Conservation (phyloP, 2,113 vertebrate species). For the Pitta sordida region DNA sequence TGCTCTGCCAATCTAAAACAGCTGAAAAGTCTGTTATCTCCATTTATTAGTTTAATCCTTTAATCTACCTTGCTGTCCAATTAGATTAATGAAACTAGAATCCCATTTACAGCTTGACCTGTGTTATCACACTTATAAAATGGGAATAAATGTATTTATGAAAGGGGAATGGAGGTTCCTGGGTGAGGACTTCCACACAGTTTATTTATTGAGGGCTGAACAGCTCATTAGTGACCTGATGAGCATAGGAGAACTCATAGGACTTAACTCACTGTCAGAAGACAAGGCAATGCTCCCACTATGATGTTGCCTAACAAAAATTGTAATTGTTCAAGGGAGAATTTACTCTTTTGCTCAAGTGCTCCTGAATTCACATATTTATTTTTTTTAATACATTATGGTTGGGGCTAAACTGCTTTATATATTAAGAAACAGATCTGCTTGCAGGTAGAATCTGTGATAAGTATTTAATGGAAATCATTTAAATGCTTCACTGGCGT, state of each 20-base stretch:
- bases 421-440: constrained; percentile 17
- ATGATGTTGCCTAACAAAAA: constrained; percentile 7
- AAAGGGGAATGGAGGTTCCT: background rate
- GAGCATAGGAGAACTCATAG: background rate
- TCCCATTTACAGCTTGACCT: constrained; percentile 32
- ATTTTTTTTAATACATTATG: background rate
- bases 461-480: constrained; percentile 46
- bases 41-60: constrained; percentile 54
- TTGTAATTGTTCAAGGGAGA: background rate
- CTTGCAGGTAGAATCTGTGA: constrained; percentile 15
- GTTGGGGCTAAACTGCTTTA: constrained; percentile 1
- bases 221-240: constrained; percentile 46
- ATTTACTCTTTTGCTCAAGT: background rate
- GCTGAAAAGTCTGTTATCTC: constrained; percentile 39
- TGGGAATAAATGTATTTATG: constrained; percentile 9
- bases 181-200: background rate
- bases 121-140: constrained; percentile 17
- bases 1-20: background rate
- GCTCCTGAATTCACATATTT: background rate
- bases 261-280: constrained; percentile 6
- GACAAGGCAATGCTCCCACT: background rate
- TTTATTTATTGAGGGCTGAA: constrained; percentile 5
- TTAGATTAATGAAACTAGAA: constrained; percentile 55
- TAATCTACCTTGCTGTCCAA: constrained; percentile 56
- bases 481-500: background rate